phyloP scores from a whole-genome alignment of 2,113 vertebrate species.

The Strix aluco region DNA sequence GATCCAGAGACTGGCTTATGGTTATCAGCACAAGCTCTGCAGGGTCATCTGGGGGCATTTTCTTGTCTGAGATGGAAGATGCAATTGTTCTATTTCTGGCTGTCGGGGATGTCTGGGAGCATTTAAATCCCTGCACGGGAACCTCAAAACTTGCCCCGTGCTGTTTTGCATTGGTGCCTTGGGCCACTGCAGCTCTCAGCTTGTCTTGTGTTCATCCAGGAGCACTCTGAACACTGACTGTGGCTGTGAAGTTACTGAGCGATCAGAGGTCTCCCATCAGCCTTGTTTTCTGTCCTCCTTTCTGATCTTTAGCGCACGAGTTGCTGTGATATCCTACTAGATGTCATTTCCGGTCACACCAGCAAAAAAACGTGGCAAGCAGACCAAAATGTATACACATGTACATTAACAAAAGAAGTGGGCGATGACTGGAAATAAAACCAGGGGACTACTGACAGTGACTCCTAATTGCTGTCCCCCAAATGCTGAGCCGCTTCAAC shows the following conservation, averaged over 20 bases:
- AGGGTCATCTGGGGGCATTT: neutral
- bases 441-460: neutral
- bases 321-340: neutral
- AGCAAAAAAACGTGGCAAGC: neutral
- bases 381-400: neutral
- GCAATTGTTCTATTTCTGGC: neutral
- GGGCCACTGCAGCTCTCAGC: neutral
- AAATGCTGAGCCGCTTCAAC: neutral
- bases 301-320: neutral
- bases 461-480: neutral
- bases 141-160: neutral
- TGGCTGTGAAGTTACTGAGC: neutral
- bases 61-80: neutral
- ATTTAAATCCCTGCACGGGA: neutral
- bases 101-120: neutral
- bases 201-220: neutral
- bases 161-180: neutral
- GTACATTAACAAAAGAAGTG: neutral
- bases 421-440: neutral
- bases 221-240: fast-evolving
- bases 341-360: neutral
- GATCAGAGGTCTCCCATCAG: neutral
- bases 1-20: neutral
- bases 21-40: neutral
- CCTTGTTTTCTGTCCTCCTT: neutral